phyloP scores from a whole-genome alignment of 2,888 invertebrate species.

The Xylota sylvarum region DNA sequence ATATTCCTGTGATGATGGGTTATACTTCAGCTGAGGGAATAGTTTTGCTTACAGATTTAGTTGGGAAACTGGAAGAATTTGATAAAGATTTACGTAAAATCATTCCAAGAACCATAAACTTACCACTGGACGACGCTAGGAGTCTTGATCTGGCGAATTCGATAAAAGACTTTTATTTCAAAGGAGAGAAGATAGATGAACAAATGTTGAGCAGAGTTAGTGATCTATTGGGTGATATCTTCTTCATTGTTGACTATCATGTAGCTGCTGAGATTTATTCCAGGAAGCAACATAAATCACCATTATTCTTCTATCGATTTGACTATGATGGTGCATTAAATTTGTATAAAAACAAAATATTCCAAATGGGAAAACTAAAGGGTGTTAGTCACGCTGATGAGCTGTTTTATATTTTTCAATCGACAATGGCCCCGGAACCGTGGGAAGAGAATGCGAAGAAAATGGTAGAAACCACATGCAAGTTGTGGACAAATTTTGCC shows the following conservation, averaged over 20 bases:
- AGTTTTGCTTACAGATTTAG: conserved; percentile 77
- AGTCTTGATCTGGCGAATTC: conserved; percentile 50
- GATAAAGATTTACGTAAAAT: conserved; percentile 69
- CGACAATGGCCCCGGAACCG: conserved; percentile 65
- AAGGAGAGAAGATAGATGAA: conserved; percentile 82
- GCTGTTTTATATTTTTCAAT: conserved; percentile 86
- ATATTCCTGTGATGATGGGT: conserved; percentile 85
- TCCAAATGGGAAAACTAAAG: conserved; percentile 81
- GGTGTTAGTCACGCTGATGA: conserved; percentile 87
- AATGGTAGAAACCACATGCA: conserved; percentile 85
- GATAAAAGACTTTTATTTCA: conserved; percentile 84
- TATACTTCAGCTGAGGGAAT: conserved; percentile 86
- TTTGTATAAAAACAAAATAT: conserved; percentile 82
- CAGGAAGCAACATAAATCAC: conserved; percentile 78
- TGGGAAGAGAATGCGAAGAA: conserved; percentile 71
- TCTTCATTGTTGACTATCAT: conserved; percentile 66
- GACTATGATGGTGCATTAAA: conserved; percentile 86
- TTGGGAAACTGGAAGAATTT: conserved; percentile 60
- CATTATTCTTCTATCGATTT: conserved; percentile 86
- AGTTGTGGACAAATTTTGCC: conserved; percentile 88
- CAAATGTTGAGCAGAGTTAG: conserved; percentile 84
- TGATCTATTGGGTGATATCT: conserved; percentile 85
- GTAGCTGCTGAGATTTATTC: conserved; percentile 71
- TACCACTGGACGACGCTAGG: conserved; percentile 43
- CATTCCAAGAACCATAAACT: conserved; percentile 70